Evolutionary conservation across 1,140 invertebrate species (phyloP).

Genomic region (Aphidius gifuensis): DNA sequence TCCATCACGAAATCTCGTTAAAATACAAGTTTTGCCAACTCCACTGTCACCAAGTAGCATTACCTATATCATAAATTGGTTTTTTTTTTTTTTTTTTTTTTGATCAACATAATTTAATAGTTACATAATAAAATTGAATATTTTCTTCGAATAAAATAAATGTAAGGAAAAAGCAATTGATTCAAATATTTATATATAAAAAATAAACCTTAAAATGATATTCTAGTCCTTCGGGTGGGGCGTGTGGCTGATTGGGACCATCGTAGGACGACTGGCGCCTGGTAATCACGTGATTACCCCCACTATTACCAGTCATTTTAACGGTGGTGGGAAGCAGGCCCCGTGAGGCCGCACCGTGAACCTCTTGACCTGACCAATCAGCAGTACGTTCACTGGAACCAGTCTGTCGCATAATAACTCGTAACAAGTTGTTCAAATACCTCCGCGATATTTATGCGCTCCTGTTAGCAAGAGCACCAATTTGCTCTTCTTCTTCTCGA

Average conservation of each 20-base stretch:
- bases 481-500: constrained; percentile 57
- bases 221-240: constrained; percentile 47
- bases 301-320: not conserved
- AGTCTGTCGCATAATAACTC: constrained; percentile 30
- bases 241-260: constrained; percentile 36
- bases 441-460: constrained; percentile 40
- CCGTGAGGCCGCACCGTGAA: constrained; percentile 30
- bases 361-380: constrained; percentile 37
- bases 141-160: not conserved
- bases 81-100: not conserved
- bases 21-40: constrained; percentile 84
- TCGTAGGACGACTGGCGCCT: constrained; percentile 39
- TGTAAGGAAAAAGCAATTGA: not conserved
- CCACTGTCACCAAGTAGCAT: constrained; percentile 87
- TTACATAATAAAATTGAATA: no score
- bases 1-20: constrained; percentile 82
- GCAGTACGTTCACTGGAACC: constrained; percentile 25
- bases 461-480: constrained; percentile 53
- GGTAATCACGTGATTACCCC: constrained; percentile 1
- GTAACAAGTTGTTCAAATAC: constrained; percentile 27
- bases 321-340: constrained; percentile 19
- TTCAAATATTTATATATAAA: not conserved
- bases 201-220: constrained; percentile 47
- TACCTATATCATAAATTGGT: constrained; percentile 58
- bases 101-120: no score